phyloP scores from a whole-genome alignment of 2,797 vertebrate species.

The Tauraco hartlaubi region DNA sequence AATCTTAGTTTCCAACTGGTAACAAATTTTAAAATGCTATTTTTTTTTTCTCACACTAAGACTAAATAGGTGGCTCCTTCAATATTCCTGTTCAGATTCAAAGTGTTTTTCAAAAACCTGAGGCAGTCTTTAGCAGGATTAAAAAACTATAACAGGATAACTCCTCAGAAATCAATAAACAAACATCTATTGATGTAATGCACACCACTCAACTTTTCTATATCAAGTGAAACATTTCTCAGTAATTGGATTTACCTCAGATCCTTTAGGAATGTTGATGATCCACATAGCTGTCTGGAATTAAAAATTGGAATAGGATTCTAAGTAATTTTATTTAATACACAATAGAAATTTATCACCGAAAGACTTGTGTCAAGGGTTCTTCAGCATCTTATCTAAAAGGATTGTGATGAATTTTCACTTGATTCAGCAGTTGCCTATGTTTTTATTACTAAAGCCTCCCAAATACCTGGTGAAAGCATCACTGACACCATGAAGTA shows the following conservation, averaged over 20 bases:
- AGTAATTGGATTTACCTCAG: conserved; percentile 56
- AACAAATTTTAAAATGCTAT: neutral
- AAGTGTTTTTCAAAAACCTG: conserved; percentile 6
- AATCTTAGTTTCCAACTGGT: neutral
- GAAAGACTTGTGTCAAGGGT: conserved; percentile 17
- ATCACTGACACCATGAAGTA: neutral
- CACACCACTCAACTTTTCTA: conserved; percentile 45
- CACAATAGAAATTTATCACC: conserved; percentile 35
- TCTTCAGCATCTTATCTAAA: conserved; percentile 43
- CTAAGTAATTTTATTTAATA: conserved; percentile 53
- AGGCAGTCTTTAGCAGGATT: conserved; percentile 37
- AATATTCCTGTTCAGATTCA: neutral
- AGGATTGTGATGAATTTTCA: conserved; percentile 54
- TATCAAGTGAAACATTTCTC: conserved; percentile 43
- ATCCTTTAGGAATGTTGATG: conserved; percentile 66
- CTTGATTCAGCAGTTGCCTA: conserved; percentile 40
- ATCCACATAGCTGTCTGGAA: conserved; percentile 28
- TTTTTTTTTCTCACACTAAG: neutral
- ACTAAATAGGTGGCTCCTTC: neutral
- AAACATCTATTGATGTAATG: conserved; percentile 58
- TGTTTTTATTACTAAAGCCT: conserved; percentile 27
- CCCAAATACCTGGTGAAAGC: neutral
- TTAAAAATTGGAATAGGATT: conserved; percentile 58
- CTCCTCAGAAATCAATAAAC: conserved; percentile 64
- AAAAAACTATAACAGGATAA: conserved; percentile 59